Evolutionary conservation across 2,113 vertebrate species (phyloP), one percentile per base, ranked within the genome.

Genomic region (Pseudorasbora parva): DNA sequence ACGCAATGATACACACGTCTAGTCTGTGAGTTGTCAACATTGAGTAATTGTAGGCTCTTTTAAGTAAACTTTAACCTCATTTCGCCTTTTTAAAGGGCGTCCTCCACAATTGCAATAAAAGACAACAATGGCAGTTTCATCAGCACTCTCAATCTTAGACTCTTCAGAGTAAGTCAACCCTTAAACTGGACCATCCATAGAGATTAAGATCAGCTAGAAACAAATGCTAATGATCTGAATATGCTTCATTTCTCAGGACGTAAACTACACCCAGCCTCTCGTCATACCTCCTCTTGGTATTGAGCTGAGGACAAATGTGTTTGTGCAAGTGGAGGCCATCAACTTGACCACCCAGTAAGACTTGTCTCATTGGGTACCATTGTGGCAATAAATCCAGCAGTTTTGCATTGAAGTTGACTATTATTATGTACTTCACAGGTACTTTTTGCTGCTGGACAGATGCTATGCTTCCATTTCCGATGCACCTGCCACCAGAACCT

Each of bases 51-150:
- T 71, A 11, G 21, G 33, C 33, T n/a, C 21, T 64, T 45, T 79
- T 7, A 25, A 17, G 15, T 77, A 8, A 57, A 6, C 47, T 8
- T 64, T 75, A 89, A 37, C 5, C 30, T 60, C 25, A 11, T 21
- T 14, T 41, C 77, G 37, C 72, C 68, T 33, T 45, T 12, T 33
- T 84, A 51, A 60, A 94, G 93, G 80, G 89, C 91, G 60, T 73
- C 84, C 21, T 90, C 92, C 37, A 91, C 92, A 59, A 93, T 93
- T 84, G 92, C 94, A 49, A 87, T 94, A 82, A 91, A 66, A 64
- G 93, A 93, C 85, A 93, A 89, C 83, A 94, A 94, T 84, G 94
- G 94, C 25, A 94, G 90, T 84, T 94, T 94, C 89, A 89, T 93
- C 85, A 94, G 92, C 85, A 93, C 93, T 8, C 82, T 94, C 77